A percentile compares a stretch with the other conserved stretches of the same genome.
phyloP scores from a whole-genome alignment of 2,797 vertebrate genomes.

The Fistularia commersonii region DNA sequence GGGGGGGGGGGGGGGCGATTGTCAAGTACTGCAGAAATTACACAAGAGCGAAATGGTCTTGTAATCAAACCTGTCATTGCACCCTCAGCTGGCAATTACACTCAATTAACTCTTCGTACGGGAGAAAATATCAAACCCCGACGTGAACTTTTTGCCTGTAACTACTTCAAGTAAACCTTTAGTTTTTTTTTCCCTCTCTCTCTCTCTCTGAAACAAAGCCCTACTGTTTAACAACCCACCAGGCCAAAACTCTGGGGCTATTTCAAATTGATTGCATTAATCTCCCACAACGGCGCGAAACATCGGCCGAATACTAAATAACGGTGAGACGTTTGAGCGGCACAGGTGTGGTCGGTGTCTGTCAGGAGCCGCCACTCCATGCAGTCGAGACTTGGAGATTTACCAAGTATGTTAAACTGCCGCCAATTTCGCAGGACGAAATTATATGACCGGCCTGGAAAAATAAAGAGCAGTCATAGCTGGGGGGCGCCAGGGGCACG shows the following conservation, averaged over 20 bases:
- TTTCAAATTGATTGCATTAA: slow-evolving; percentile 47
- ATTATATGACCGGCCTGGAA: slow-evolving; percentile 57
- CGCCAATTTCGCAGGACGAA: slow-evolving; percentile 57
- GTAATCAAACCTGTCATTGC: slow-evolving; percentile 59
- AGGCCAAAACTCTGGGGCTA: slow-evolving; percentile 26
- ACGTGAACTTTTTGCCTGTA: slow-evolving; percentile 24
- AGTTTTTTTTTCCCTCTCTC: too few species aligned
- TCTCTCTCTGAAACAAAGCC: slow-evolving; percentile 49
- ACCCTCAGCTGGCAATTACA: slow-evolving; percentile 44
- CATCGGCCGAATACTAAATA: slow-evolving; percentile 53
- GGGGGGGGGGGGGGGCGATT: slow-evolving; percentile 29
- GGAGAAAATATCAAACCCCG: slow-evolving; percentile 21
- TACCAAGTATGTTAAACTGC: slow-evolving; percentile 67
- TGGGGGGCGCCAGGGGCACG: too few species aligned
- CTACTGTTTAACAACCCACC: slow-evolving; percentile 41
- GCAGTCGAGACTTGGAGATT: slow-evolving; percentile 52
- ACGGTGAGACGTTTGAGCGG: slow-evolving; percentile 28
- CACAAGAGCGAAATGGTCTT: slow-evolving; percentile 30
- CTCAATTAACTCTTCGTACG: slow-evolving; percentile 46
- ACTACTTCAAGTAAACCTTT: slow-evolving; percentile 31
- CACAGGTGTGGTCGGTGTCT: slow-evolving; percentile 65
- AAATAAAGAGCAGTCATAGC: slow-evolving; percentile 42
- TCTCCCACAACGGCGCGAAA: slow-evolving; percentile 40
- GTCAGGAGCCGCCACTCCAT: slow-evolving; percentile 37
- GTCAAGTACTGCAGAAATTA: slow-evolving; percentile 56